Evolutionary conservation across 2,888 invertebrate species (phyloP).

Genomic region (Blera fallax): DNA sequence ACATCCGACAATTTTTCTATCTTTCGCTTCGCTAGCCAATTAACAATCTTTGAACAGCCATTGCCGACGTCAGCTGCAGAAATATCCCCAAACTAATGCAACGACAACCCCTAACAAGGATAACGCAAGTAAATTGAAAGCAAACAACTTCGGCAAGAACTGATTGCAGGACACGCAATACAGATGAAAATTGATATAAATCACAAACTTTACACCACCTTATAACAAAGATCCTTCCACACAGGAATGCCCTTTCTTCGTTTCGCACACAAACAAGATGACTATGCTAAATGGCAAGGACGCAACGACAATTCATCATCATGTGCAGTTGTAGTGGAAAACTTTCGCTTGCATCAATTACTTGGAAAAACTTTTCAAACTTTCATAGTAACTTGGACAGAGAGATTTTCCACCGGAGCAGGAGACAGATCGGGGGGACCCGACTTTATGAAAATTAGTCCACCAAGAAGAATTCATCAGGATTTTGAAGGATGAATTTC

Average conservation of each 20-base stretch:
- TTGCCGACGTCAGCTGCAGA: slow-evolving; percentile 44
- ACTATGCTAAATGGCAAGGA: slow-evolving; percentile 51
- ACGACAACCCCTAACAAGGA: slow-evolving; percentile 16
- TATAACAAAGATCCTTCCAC: slow-evolving; percentile 13
- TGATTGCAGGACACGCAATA: slow-evolving; percentile 66
- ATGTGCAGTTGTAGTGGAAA: slow-evolving; percentile 20
- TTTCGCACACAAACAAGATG: neutral
- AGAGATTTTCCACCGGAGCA: neutral
- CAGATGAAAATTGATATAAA: slow-evolving; percentile 71
- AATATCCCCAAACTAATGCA: slow-evolving; percentile 23
- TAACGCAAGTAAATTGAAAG: slow-evolving; percentile 64
- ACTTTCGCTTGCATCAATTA: slow-evolving; percentile 71
- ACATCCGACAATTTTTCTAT: neutral
- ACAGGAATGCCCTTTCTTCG: slow-evolving; percentile 35
- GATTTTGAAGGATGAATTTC: slow-evolving; percentile 64
- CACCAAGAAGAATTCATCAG: slow-evolving; percentile 57
- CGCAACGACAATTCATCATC: slow-evolving; percentile 68
- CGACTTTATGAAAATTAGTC: slow-evolving; percentile 57
- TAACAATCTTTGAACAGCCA: slow-evolving; percentile 7
- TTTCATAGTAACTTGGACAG: slow-evolving; percentile 30
- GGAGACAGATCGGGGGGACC: neutral
- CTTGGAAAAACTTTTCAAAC: slow-evolving; percentile 64
- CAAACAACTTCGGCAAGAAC: slow-evolving; percentile 55
- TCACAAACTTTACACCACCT: slow-evolving; percentile 57
- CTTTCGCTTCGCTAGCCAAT: slow-evolving; percentile 6